Conservation (phyloP, 1,140 invertebrate genomes). For the Drosophila ercepeae region DNA sequence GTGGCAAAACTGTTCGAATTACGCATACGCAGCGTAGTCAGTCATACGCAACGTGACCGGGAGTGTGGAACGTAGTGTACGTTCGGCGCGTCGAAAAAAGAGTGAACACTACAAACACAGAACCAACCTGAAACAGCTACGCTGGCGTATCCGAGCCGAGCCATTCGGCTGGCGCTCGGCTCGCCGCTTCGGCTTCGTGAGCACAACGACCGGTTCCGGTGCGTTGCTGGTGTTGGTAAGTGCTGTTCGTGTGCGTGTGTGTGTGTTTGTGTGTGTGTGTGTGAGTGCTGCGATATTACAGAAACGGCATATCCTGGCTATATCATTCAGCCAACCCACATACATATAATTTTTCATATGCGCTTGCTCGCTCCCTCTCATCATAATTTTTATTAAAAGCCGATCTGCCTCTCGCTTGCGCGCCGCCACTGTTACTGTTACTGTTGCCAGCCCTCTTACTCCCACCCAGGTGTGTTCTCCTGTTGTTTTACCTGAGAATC, state of each 20-base stretch:
- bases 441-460: constrained; percentile 69
- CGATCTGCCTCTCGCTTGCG: constrained; percentile 48
- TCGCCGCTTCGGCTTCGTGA: constrained; percentile 18
- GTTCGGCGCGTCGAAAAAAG: constrained; percentile 83
- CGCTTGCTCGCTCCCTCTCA: constrained; percentile 72
- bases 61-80: constrained; percentile 42
- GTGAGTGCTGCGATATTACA: constrained; percentile 68
- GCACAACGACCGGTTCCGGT: constrained; percentile 51
- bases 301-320: constrained; percentile 66
- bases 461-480: constrained; percentile 16
- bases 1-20: constrained; percentile 32
- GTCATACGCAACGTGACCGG: background rate
- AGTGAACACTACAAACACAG: constrained; percentile 78
- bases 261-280: constrained; percentile 33
- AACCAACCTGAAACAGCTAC: constrained; percentile 17
- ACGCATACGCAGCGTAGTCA: constrained; percentile 45
- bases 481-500: constrained; percentile 61
- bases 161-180: background rate
- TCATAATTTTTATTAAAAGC: constrained; percentile 83
- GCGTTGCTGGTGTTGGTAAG: too few relatives aligned
- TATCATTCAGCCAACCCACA: constrained; percentile 74
- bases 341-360: constrained; percentile 79
- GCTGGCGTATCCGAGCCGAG: too few relatives aligned
- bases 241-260: too few relatives aligned
- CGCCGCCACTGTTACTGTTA: constrained; percentile 59